phyloP scores from a whole-genome alignment of 2,797 vertebrate species.

The Podarcis lilfordi region DNA sequence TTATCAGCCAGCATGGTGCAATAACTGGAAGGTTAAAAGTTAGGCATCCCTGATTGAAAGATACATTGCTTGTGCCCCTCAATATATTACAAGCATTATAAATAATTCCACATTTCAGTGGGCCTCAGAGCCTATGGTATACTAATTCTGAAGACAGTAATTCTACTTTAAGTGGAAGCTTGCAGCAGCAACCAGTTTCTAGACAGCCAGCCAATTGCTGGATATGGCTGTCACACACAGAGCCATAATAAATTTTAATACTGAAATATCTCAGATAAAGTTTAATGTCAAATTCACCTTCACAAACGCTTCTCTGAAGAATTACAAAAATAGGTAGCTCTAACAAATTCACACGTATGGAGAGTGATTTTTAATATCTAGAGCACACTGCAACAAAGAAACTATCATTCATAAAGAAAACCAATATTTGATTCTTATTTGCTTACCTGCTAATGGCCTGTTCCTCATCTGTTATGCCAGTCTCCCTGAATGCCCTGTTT shows the following conservation, averaged over 20 bases:
- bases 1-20: too few relatives aligned
- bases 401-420: slow-evolving; percentile 60
- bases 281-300: not conserved
- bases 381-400: slow-evolving; percentile 53
- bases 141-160: not conserved
- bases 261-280: not conserved
- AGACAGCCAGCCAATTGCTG: not conserved
- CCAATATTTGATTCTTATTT: slow-evolving; percentile 62
- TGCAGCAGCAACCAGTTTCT: not conserved
- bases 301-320: not conserved
- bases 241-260: not conserved
- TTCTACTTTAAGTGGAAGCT: not conserved
- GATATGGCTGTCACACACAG: not conserved
- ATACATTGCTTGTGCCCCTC: too few relatives aligned
- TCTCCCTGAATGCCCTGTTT: slow-evolving; percentile 95
- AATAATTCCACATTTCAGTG: not conserved
- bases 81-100: not conserved
- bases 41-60: not conserved
- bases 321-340: not conserved
- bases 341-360: not conserved
- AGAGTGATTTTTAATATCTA: slow-evolving; percentile 32
- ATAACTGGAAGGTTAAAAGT: too few relatives aligned
- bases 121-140: not conserved
- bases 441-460: slow-evolving; percentile 98
- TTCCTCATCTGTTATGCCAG: slow-evolving; percentile 98